These are phyloP conservation scores for Osmerus mordax DNA, from an alignment of 2,113 vertebrate genomes.

Conservation along the genomic window DNA sequence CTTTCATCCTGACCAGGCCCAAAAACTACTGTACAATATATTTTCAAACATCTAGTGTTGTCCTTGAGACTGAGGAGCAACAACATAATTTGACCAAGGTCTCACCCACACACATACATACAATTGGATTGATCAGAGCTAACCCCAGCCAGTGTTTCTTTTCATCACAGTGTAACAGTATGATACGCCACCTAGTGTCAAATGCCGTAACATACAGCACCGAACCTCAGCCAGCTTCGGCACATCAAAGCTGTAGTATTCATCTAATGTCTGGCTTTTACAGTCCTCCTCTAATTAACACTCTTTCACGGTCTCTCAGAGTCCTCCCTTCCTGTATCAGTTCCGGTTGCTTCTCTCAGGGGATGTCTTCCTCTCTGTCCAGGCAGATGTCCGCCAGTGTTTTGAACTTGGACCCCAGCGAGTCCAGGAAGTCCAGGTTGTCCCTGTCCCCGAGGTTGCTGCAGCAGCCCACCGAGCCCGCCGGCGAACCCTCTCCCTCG, in stretches of 20 bases:
- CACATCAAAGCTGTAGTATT: neutral
- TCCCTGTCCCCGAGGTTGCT: slow-evolving; percentile 76
- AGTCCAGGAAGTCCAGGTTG: slow-evolving; percentile 79
- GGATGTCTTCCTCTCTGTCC: slow-evolving; percentile 9
- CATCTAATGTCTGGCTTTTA: neutral
- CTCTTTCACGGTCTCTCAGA: neutral
- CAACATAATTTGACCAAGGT: too few relatives aligned
- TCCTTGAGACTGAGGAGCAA: too few relatives aligned
- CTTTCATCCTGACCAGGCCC: too few relatives aligned
- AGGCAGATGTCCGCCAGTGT: slow-evolving; percentile 79
- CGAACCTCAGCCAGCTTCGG: neutral
- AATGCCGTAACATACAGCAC: neutral
- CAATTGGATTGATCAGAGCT: neutral
- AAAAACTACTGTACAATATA: too few relatives aligned
- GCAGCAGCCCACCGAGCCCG: slow-evolving; percentile 84
- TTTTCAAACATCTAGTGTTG: too few relatives aligned
- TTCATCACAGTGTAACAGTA: neutral
- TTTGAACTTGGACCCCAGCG: slow-evolving; percentile 85
- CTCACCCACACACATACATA: neutral
- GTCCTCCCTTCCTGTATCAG: neutral
- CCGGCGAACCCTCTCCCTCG: slow-evolving; percentile 81
- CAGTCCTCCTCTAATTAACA: too few relatives aligned
- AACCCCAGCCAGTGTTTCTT: neutral
- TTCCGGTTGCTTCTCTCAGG: neutral
- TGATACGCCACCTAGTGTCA: slow-evolving; percentile 1